Base-by-base conservation (phyloP, 2,797 vertebrate species). In the Potorous gilbertii region DNA sequence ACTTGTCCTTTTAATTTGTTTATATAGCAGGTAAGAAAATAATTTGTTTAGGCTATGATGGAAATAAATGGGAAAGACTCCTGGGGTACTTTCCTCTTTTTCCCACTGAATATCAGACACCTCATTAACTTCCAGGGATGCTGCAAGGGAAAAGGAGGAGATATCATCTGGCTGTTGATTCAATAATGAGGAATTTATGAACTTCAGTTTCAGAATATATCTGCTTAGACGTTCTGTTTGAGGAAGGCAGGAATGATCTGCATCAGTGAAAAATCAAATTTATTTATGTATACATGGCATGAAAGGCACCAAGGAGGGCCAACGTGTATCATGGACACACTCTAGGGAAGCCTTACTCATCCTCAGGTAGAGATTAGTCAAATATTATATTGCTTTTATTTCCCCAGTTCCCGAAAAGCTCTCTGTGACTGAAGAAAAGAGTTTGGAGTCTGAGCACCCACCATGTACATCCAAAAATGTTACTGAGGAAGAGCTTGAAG, bases 401-500 rank as follows among this genome's bases (percentile, higher is more conserved):
- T 96, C 95, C 96, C 87, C 96, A 98, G 98, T 94, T 40, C 91
- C 93, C 55, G 81, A 95, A 95, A 96, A 97, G 55, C 40, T 56
- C 81, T 91, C 95, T 90, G 2, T 87, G n/a, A 94, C 91, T 55
- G 97, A 98, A 97, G 98, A 98, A 92, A 97, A 97, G 90, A 97
- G n/a, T 0, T 3, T 95, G 96, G 92, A 94, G 55, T 54, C 98
- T 24, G 96, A 97, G 55, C 98, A 97, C 34, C 96, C 95, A 90
- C 96, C 96, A 89, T 94, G 50, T 57, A 29, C 95, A 62, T 96
- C 98, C 13, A 98, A 98, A 98, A 96, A 55, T 5, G 55, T 99
- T 91, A 98, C 98, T 0, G 98, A 99, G 93, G 98, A 99, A 54
- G 99, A 99, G 95, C 99, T 99, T 91, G 99, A 99, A 98, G 99